phyloP scores from a whole-genome alignment of 2,888 invertebrate genomes.

The Pterobdella sp. region DNA sequence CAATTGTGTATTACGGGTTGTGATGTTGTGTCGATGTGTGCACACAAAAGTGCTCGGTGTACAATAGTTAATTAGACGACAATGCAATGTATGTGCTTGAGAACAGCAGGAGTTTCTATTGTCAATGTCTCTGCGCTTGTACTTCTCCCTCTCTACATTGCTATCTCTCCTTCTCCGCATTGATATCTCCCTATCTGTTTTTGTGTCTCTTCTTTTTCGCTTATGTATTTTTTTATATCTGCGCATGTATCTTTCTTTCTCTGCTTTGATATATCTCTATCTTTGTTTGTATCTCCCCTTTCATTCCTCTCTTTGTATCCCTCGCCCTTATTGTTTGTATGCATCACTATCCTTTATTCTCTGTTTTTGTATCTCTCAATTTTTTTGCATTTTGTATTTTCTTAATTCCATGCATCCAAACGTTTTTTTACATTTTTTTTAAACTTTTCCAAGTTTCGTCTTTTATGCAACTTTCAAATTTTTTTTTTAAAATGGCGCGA shows the following conservation, averaged over 20 bases:
- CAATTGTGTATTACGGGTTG: too few species aligned
- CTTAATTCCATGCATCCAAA: neutral
- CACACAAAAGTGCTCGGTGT: neutral
- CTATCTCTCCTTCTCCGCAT: neutral
- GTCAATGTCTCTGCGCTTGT: constrained; percentile 9
- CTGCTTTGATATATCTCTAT: neutral
- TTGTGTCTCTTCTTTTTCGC: neutral
- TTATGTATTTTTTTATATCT: neutral
- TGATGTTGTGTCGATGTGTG: neutral
- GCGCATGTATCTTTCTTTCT: neutral
- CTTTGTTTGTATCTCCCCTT: neutral
- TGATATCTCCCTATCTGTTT: neutral
- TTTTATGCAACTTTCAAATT: neutral
- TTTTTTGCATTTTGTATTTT: neutral
- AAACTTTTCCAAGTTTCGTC: neutral
- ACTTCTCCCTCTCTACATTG: neutral
- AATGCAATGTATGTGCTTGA: constrained; percentile 14
- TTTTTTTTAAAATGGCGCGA: neutral
- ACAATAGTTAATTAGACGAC: constrained; percentile 12
- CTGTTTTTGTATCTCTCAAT: neutral
- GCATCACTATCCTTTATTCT: neutral
- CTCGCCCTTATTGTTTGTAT: neutral
- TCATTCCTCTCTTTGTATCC: neutral
- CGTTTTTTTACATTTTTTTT: neutral
- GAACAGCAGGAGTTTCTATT: constrained; percentile 1